A percentile compares a stretch with the other conserved stretches of the same genome.
Evolutionary conservation across 2,113 vertebrate species (phyloP).

Genomic region (Actenoides hombroni): DNA sequence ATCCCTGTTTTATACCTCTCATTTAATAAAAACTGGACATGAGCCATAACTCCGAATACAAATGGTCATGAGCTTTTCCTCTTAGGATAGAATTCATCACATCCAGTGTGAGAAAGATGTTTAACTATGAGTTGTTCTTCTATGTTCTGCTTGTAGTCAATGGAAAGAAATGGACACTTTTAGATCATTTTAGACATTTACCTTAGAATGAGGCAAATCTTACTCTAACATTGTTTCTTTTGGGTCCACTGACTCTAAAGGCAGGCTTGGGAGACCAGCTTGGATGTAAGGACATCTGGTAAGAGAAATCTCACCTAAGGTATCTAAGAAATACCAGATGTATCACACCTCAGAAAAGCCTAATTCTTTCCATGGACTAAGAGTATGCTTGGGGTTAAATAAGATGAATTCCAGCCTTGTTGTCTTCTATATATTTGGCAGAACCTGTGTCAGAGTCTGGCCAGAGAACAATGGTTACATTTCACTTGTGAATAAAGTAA

Average conservation of each 20-base stretch:
- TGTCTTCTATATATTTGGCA: constrained; percentile 28
- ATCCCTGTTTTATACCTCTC: neutral
- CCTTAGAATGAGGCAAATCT: neutral
- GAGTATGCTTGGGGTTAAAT: constrained; percentile 12
- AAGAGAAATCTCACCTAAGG: constrained; percentile 12
- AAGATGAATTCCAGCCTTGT: constrained; percentile 34
- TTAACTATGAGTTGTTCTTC: neutral
- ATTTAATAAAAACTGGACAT: neutral
- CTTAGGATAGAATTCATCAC: neutral
- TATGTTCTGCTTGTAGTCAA: neutral
- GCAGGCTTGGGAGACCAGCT: neutral
- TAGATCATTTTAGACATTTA: neutral
- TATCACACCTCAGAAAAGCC: neutral
- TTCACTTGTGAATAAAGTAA: neutral
- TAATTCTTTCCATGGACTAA: constrained; percentile 16
- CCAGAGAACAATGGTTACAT: constrained; percentile 18
- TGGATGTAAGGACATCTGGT: neutral
- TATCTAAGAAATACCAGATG: constrained; percentile 28
- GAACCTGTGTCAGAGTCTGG: constrained; percentile 6
- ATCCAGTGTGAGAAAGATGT: neutral
- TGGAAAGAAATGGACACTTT: neutral
- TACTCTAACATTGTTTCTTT: neutral
- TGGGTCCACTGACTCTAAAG: neutral
- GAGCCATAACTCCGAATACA: neutral
- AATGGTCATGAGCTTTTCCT: neutral